Percentiles rank a stretch among this genome's conserved stretches.
Conservation (phyloP, 2,113 vertebrate genomes). For the Alexandromys fortis region DNA sequence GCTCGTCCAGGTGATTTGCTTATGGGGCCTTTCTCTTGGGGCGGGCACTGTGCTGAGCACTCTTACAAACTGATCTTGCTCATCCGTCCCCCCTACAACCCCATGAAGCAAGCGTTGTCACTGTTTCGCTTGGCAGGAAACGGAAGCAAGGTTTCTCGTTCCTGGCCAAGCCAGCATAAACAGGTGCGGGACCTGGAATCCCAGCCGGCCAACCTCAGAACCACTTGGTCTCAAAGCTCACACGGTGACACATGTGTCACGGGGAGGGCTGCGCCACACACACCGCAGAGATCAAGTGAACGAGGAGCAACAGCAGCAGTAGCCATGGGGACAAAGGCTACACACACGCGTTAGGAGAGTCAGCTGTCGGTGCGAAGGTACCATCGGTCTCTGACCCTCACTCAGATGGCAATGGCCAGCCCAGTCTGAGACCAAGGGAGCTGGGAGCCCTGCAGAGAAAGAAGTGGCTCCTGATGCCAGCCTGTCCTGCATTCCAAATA, state of each 20-base stretch:
- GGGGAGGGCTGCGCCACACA: neutral
- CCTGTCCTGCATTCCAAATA: neutral
- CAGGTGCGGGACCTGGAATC: neutral
- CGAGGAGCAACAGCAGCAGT: no score
- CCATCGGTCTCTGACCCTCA: neutral
- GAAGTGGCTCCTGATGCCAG: neutral
- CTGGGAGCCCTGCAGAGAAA: neutral
- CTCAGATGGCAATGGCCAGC: neutral
- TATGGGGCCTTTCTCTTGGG: neutral
- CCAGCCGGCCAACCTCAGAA: neutral
- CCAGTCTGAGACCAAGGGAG: neutral
- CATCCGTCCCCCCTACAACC: neutral
- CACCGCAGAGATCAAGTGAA: neutral
- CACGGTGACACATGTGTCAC: neutral
- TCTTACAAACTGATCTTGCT: neutral
- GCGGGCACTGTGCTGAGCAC: neutral
- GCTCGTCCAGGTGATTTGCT: neutral
- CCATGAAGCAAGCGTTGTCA: neutral
- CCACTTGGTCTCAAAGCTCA: neutral
- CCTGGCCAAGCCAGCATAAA: neutral
- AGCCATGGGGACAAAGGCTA: neutral
- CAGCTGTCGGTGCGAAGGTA: rapidly evolving
- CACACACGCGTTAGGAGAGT: rapidly evolving
- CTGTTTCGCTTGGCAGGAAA: neutral
- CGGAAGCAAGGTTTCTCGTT: neutral